Conservation (phyloP, 2,888 invertebrate species). For the Drosophila monieri region DNA sequence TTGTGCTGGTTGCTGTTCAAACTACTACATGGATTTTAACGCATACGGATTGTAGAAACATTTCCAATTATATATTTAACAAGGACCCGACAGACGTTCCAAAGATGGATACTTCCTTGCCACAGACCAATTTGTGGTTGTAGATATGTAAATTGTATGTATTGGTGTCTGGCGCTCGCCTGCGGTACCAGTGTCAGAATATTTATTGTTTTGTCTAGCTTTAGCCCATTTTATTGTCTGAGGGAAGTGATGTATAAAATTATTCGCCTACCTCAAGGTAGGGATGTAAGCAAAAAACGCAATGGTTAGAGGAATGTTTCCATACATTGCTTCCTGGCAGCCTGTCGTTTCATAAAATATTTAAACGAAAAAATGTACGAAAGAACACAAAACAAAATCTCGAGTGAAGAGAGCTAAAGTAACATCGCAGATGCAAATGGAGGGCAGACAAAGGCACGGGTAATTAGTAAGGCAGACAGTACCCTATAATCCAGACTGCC, state of each 20-base stretch:
- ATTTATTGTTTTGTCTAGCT: conserved; percentile 34
- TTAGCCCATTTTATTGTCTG: conserved; percentile 55
- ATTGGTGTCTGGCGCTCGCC: background rate
- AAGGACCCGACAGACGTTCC: background rate
- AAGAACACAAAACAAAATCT: conserved; percentile 69
- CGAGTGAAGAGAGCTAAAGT: conserved; percentile 6
- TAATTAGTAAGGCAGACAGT: conserved; percentile 67
- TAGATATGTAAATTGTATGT: background rate
- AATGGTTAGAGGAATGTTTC: too few relatives aligned
- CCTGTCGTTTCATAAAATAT: conserved; percentile 59
- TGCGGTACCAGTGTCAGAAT: conserved; percentile 4
- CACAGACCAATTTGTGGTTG: conserved; percentile 1
- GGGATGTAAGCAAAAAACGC: background rate
- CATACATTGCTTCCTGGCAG: background rate
- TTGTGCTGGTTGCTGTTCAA: accelerated
- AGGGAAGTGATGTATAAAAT: conserved; percentile 70
- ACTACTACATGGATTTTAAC: background rate
- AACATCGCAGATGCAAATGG: background rate
- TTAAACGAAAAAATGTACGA: conserved; percentile 72
- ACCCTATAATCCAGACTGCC: conserved; percentile 45
- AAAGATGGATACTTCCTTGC: background rate
- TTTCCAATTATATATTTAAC: background rate
- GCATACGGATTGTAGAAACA: background rate
- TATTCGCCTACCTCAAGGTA: conserved; percentile 64
- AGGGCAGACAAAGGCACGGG: conserved; percentile 13